Evolutionary conservation across 2,888 invertebrate genomes (phyloP).

Genomic region (Bedellia somnulentella): DNA sequence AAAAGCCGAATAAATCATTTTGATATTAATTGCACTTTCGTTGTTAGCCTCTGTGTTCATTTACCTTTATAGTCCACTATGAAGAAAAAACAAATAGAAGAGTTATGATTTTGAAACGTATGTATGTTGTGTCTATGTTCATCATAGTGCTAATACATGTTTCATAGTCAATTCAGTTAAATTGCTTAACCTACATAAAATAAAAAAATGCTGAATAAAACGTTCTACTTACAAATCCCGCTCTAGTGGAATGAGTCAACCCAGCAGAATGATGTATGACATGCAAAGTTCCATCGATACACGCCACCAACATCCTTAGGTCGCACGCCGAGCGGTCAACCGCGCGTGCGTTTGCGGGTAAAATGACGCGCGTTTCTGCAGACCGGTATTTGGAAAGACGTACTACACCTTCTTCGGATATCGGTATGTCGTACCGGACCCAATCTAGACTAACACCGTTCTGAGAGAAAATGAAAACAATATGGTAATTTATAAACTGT

Average conservation of each 20-base stretch:
- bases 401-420: constrained; percentile 61
- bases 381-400: constrained; percentile 52
- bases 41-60: no score
- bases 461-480: constrained; percentile 17
- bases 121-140: no score
- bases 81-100: no score
- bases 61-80: no score
- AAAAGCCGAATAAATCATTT: no score
- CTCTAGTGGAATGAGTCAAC: constrained; percentile 73
- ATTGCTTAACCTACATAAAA: no score
- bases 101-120: no score
- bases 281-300: constrained; percentile 82
- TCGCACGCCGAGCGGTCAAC: constrained; percentile 57
- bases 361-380: constrained; percentile 57
- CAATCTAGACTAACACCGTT: constrained; percentile 59
- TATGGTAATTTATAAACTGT: neutral
- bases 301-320: constrained; percentile 76
- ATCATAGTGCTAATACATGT: no score
- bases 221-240: constrained; percentile 71
- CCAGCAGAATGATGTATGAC: constrained; percentile 76
- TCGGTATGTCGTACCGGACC: constrained; percentile 71
- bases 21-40: no score
- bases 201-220: constrained; percentile 25
- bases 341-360: constrained; percentile 65
- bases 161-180: no score